Percentiles rank a stretch among this genome's conserved stretches.
phyloP scores from a whole-genome alignment of 2,113 vertebrate genomes.

The Albula glossodonta region DNA sequence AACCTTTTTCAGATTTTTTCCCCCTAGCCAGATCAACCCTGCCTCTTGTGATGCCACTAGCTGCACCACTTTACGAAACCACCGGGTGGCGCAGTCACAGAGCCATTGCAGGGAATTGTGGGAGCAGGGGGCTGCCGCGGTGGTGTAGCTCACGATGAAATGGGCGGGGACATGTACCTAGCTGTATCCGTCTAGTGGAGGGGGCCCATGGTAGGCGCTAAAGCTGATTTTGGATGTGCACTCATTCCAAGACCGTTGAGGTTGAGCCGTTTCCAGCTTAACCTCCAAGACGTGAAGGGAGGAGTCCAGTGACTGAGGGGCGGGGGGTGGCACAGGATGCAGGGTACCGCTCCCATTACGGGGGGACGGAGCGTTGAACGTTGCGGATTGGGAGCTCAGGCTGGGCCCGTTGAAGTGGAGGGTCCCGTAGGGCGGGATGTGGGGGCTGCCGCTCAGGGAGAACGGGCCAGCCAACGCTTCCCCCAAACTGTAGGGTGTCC shows the following conservation, averaged over 20 bases:
- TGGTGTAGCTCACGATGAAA: constrained; percentile 82
- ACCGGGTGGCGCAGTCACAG: constrained; percentile 17
- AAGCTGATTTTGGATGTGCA: constrained; percentile 86
- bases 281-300: constrained; percentile 81
- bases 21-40: not conserved
- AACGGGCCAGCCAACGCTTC: constrained; percentile 77
- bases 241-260: constrained; percentile 80
- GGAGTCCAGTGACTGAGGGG: constrained; percentile 69
- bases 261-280: constrained; percentile 83
- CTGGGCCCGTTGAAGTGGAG: constrained; percentile 92
- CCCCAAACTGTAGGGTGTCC: constrained; percentile 81
- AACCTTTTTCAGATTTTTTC: not conserved
- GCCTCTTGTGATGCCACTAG: not conserved
- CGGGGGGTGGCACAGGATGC: constrained; percentile 76
- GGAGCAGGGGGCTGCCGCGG: constrained; percentile 65
- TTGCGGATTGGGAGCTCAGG: constrained; percentile 82
- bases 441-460: constrained; percentile 90
- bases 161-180: constrained; percentile 88
- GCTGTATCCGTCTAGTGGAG: constrained; percentile 92
- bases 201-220: constrained; percentile 74
- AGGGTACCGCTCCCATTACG: constrained; percentile 81
- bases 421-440: constrained; percentile 88
- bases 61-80: not conserved
- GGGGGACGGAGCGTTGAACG: constrained; percentile 82
- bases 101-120: constrained; percentile 70